Evolutionary conservation across 2,888 invertebrate species (phyloP).

Genomic region (Salticus scenicus): DNA sequence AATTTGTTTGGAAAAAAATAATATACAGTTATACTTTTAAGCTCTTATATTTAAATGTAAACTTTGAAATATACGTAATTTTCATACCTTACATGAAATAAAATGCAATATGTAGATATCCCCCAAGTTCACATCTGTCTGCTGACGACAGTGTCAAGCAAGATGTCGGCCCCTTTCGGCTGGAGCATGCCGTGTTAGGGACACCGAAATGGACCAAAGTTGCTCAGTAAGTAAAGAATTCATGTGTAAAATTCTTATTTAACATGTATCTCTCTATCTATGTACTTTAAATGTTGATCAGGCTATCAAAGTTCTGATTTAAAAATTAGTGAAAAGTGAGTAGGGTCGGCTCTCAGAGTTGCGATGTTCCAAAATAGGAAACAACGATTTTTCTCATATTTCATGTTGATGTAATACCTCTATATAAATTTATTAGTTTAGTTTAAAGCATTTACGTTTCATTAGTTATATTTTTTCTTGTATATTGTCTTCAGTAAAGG

Average conservation of each 20-base stretch:
- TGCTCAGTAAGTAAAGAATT: slow-evolving; percentile 46
- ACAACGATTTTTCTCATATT: slow-evolving; percentile 25
- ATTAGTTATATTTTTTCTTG: too few species aligned
- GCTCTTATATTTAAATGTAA: too few species aligned
- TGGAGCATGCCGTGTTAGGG: slow-evolving; percentile 66
- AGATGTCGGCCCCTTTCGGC: slow-evolving; percentile 69
- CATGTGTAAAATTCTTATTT: background rate
- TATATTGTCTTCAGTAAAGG: too few species aligned
- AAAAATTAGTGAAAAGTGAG: background rate
- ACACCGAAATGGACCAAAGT: slow-evolving; percentile 60
- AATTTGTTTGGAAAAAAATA: too few species aligned
- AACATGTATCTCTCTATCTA: background rate
- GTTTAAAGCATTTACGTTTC: too few species aligned
- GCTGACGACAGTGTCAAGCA: slow-evolving; percentile 57
- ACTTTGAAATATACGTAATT: too few species aligned
- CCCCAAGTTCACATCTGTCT: slow-evolving; percentile 50
- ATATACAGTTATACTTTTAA: too few species aligned
- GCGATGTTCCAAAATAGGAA: slow-evolving; percentile 57
- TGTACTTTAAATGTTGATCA: background rate
- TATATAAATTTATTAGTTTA: too few species aligned
- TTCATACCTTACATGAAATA: too few species aligned
- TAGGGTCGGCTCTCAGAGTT: slow-evolving; percentile 1
- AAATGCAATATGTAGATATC: background rate
- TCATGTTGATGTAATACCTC: background rate
- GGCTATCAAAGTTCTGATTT: background rate